Evolutionary conservation across 2,797 vertebrate genomes (phyloP).

Genomic region (Sebastes matsubarae): DNA sequence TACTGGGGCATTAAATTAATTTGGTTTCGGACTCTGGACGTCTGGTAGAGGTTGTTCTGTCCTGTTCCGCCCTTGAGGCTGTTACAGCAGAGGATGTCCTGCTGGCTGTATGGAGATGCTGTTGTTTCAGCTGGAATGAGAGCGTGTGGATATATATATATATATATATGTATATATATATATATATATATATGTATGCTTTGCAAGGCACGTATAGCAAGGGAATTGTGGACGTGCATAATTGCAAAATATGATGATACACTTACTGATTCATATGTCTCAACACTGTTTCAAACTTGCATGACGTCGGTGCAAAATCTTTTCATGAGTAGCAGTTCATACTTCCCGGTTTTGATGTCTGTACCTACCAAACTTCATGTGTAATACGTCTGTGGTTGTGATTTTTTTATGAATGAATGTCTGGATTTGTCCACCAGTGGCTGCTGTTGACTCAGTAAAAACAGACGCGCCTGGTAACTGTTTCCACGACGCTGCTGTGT

Average conservation of each 20-base stretch:
- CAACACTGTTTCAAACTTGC: neutral
- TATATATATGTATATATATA: neutral
- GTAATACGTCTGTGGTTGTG: slow-evolving; percentile 12
- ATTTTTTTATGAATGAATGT: slow-evolving; percentile 81
- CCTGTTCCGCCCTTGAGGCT: slow-evolving; percentile 23
- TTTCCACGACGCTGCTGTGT: slow-evolving; percentile 69
- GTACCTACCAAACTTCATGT: neutral
- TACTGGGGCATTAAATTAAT: slow-evolving; percentile 31
- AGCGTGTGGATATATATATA: slow-evolving; percentile 14
- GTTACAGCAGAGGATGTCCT: slow-evolving; percentile 41
- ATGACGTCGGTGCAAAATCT: neutral
- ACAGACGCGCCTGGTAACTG: slow-evolving; percentile 49
- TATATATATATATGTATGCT: slow-evolving; percentile 17
- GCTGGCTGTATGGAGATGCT: slow-evolving; percentile 50
- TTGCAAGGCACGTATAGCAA: slow-evolving; percentile 1
- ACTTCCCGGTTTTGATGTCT: neutral
- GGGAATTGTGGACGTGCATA: neutral
- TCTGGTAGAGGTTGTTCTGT: slow-evolving; percentile 25
- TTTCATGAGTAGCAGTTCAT: neutral
- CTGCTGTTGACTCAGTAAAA: slow-evolving; percentile 72
- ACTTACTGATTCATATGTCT: slow-evolving; percentile 4
- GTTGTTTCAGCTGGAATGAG: slow-evolving; percentile 67
- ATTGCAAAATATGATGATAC: neutral
- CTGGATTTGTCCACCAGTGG: slow-evolving; percentile 69
- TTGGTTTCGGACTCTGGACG: neutral